Conservation (phyloP, 2,797 vertebrate species). For the Graptemys geographica region DNA sequence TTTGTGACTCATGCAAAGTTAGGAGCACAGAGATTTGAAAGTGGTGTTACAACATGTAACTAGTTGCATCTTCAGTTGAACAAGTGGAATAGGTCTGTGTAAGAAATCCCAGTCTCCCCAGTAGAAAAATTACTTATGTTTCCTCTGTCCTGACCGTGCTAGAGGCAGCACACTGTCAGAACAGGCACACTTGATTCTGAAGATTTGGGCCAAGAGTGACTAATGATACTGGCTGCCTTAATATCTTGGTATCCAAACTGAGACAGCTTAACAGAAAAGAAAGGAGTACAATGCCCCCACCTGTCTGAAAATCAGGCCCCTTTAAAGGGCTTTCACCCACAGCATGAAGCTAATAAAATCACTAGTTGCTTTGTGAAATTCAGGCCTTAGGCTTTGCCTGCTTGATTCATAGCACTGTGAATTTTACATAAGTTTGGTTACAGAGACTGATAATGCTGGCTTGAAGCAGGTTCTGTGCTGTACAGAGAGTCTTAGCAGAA, state of each 20-base stretch:
- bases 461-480: background rate
- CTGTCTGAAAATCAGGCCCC: background rate
- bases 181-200: background rate
- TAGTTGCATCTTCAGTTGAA: rapidly evolving
- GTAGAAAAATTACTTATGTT: background rate
- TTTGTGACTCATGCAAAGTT: background rate
- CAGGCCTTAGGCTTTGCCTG: background rate
- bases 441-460: background rate
- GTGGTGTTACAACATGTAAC: background rate
- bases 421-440: background rate
- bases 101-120: background rate
- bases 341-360: background rate
- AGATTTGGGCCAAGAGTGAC: background rate
- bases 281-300: background rate
- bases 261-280: background rate
- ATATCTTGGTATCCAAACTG: background rate
- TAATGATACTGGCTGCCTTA: background rate
- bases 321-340: background rate
- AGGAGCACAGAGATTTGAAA: background rate
- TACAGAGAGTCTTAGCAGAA: background rate
- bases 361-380: background rate
- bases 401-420: background rate
- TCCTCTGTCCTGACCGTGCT: background rate
- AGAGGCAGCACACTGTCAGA: background rate
- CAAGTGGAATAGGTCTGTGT: background rate